These are phyloP conservation scores for Chrysochloris asiatica DNA, from an alignment of 2,113 vertebrate genomes.

Conservation along the genomic window DNA sequence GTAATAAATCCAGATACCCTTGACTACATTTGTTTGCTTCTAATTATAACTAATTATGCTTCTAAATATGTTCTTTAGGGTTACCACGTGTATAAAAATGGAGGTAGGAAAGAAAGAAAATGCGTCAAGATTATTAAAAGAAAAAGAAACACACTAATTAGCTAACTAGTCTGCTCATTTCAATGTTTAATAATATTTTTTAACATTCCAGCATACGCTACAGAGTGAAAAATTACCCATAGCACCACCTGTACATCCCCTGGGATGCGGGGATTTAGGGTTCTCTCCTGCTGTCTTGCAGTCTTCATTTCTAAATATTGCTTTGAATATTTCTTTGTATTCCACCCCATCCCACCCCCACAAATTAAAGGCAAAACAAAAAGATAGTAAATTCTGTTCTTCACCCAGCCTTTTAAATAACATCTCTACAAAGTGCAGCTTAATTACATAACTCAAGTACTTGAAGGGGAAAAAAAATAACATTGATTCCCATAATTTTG, in stretches of 20 bases:
- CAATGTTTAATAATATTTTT: slow-evolving; percentile 82
- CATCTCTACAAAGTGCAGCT: slow-evolving; percentile 48
- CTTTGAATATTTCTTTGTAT: slow-evolving; percentile 54
- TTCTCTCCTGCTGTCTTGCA: background rate
- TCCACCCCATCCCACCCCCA: slow-evolving; percentile 7
- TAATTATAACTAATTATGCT: slow-evolving; percentile 86
- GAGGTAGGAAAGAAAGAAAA: slow-evolving; percentile 74
- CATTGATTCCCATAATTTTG: slow-evolving; percentile 10
- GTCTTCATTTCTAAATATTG: slow-evolving; percentile 63
- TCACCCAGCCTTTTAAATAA: slow-evolving; percentile 64
- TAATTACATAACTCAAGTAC: slow-evolving; percentile 63
- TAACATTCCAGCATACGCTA: slow-evolving; percentile 76
- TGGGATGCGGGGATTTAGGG: slow-evolving; percentile 70
- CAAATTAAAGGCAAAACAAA: slow-evolving; percentile 51
- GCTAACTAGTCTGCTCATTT: slow-evolving; percentile 76
- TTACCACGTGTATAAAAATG: slow-evolving; percentile 81
- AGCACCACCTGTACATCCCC: slow-evolving; percentile 55
- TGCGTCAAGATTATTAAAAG: slow-evolving; percentile 82
- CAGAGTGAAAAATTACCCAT: slow-evolving; percentile 75
- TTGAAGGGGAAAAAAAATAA: background rate
- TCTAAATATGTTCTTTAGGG: slow-evolving; percentile 86
- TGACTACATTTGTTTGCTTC: slow-evolving; percentile 84
- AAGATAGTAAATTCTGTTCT: slow-evolving; percentile 59
- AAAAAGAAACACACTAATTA: slow-evolving; percentile 85
- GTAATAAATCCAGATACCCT: slow-evolving; percentile 75